phyloP scores from a whole-genome alignment of 2,113 vertebrate species.

The Pelecanoides urinatrix region DNA sequence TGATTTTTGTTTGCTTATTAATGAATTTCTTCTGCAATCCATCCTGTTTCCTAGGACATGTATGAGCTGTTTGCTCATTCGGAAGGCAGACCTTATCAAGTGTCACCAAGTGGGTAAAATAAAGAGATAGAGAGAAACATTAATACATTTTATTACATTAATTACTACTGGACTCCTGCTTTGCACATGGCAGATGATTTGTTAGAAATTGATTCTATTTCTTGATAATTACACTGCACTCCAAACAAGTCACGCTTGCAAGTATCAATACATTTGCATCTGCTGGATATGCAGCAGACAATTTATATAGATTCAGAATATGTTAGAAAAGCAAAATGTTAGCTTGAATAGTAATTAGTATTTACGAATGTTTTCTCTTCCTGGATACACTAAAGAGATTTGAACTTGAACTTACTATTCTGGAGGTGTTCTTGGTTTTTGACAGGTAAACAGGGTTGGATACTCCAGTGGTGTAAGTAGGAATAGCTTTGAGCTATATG shows the following conservation, averaged over 20 bases:
- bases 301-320: not conserved
- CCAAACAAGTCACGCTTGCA: conserved; percentile 14
- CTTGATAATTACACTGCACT: conserved; percentile 44
- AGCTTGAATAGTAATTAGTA: conserved; percentile 43
- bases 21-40: conserved; percentile 21
- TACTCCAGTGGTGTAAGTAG: not conserved
- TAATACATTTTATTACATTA: conserved; percentile 41
- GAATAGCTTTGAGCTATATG: not conserved
- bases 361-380: conserved; percentile 19
- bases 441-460: not conserved
- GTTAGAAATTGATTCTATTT: conserved; percentile 60
- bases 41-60: not conserved
- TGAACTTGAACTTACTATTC: not conserved
- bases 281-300: conserved; percentile 21
- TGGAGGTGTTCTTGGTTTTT: not conserved
- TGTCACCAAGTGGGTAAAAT: not conserved
- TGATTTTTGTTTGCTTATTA: not conserved
- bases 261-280: conserved; percentile 28
- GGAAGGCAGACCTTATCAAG: not conserved
- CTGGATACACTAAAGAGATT: not conserved
- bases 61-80: not conserved
- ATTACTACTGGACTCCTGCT: conserved; percentile 38
- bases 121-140: not conserved
- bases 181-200: conserved; percentile 55
- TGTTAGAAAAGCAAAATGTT: conserved; percentile 12